A percentile compares a stretch with the other conserved stretches of the same genome.
Evolutionary conservation across 2,113 vertebrate species (phyloP).

Genomic region (Rutilus rutilus): DNA sequence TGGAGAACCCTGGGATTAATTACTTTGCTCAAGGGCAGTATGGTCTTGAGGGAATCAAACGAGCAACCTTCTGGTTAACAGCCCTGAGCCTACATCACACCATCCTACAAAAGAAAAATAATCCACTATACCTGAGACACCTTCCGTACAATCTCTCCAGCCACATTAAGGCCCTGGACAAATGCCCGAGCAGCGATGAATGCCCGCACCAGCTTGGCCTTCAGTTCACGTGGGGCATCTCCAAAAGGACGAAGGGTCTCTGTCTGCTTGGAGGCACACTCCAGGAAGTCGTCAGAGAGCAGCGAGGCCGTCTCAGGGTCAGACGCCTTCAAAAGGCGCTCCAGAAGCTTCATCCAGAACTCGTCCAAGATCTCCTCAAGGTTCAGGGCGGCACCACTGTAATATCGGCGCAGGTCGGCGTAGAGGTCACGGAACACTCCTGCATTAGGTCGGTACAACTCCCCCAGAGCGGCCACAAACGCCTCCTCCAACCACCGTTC

Average conservation of each 20-base stretch:
- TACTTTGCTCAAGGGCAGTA: conserved; percentile 5
- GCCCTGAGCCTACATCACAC: conserved; percentile 8
- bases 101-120: neutral
- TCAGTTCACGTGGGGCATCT: conserved; percentile 84
- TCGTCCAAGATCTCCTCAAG: conserved; percentile 91
- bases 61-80: neutral
- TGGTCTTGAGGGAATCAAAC: neutral
- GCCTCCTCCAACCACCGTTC: conserved; percentile 80
- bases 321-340: conserved; percentile 85
- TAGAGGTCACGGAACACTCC: conserved; percentile 89
- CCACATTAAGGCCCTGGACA: conserved; percentile 85
- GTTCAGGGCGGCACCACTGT: conserved; percentile 85
- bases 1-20: conserved; percentile 16
- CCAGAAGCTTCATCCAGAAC: conserved; percentile 91
- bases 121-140: conserved; percentile 86
- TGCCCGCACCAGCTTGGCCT: conserved; percentile 82
- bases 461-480: conserved; percentile 75
- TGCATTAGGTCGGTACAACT: conserved; percentile 78
- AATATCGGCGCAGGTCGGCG: conserved; percentile 84
- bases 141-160: conserved; percentile 86
- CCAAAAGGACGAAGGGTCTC: conserved; percentile 89
- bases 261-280: conserved; percentile 91
- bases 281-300: conserved; percentile 87
- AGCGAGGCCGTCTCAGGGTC: conserved; percentile 82
- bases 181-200: conserved; percentile 90